A percentile compares a stretch with the other conserved stretches of the same genome.
Conservation (phyloP, 2,113 vertebrate genomes). For the Tupaia tana region DNA sequence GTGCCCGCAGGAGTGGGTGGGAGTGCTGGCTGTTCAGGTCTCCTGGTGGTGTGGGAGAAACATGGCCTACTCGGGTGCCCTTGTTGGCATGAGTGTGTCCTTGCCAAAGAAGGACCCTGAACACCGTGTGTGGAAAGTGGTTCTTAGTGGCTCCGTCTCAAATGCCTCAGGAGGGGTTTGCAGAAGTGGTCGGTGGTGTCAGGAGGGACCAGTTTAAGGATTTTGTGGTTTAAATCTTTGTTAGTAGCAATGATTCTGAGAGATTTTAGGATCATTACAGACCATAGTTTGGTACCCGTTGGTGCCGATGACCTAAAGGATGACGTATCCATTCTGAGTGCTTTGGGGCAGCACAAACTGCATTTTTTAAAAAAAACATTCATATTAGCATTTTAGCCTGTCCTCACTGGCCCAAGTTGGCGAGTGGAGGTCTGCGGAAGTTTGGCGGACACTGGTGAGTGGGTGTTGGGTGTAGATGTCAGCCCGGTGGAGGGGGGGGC, state of each 20-base stretch:
- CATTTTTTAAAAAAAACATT: neutral
- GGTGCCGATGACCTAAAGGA: neutral
- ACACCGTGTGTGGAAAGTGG: neutral
- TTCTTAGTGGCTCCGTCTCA: neutral
- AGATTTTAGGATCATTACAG: neutral
- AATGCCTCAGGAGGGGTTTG: neutral
- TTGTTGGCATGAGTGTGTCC: neutral
- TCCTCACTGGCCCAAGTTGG: neutral
- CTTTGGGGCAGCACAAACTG: neutral
- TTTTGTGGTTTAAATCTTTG: neutral
- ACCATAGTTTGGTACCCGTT: neutral
- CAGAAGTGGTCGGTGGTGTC: neutral
- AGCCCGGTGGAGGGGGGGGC: neutral
- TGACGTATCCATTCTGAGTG: neutral
- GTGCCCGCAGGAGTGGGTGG: neutral
- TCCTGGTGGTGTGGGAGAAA: neutral
- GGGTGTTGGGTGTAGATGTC: neutral
- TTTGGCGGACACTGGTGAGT: neutral
- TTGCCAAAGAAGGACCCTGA: neutral
- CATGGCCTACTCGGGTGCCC: fast-evolving
- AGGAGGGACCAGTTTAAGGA: neutral
- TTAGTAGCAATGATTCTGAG: neutral
- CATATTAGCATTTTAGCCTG: neutral
- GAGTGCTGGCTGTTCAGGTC: neutral
- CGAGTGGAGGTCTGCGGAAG: neutral